Base-by-base conservation (phyloP, 2,888 invertebrate genomes). In the Rapana venosa region DNA sequence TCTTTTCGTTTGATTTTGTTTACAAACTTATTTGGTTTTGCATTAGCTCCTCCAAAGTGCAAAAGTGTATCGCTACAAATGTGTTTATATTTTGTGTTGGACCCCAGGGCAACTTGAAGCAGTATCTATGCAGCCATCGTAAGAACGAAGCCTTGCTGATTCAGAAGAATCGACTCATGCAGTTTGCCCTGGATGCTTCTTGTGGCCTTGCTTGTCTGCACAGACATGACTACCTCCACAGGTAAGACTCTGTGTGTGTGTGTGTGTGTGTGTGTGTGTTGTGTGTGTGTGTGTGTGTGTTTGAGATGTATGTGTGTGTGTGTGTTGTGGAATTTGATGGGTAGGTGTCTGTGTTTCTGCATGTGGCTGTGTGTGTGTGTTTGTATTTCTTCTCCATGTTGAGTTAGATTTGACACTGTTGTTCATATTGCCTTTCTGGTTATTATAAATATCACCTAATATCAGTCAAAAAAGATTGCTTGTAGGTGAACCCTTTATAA, bases 141-240 rank as follows among this genome's bases (percentile, higher is more conserved):
- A 93, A 92, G 26, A 93, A 94, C 77, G 92, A 93, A 56, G 94
- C 95, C 32, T 90, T 92, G 0, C 91, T 96, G 85, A 92, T 94
- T 47, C 93, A 94, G 92, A 93, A 94, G 89, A 95, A 95, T 87
- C 92, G 94, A 61, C 93, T 96, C 61, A 92, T 96, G 35, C 95
- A 97, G 93, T 97, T 98, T 96, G 97, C 98, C 96, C 97, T 97
- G 94, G 98, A 98, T 96, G 97, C 98, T 93, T 97, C 97, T 6
- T 97, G 97, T 61, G 98, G 97, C 56, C 96, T 98, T 81, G 97
- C 97, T 88, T 97, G 97, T 95, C 97, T 98, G 96, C 98, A 98
- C 95, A 97, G 97, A 56, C 97, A 97, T 93, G 94, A 94, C 88
- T 96, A 94, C 90, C 92, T 96, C 20, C 96, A 96, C 92, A 94